Evolutionary conservation across 2,797 vertebrate genomes (phyloP).

Genomic region (Masticophis lateralis): DNA sequence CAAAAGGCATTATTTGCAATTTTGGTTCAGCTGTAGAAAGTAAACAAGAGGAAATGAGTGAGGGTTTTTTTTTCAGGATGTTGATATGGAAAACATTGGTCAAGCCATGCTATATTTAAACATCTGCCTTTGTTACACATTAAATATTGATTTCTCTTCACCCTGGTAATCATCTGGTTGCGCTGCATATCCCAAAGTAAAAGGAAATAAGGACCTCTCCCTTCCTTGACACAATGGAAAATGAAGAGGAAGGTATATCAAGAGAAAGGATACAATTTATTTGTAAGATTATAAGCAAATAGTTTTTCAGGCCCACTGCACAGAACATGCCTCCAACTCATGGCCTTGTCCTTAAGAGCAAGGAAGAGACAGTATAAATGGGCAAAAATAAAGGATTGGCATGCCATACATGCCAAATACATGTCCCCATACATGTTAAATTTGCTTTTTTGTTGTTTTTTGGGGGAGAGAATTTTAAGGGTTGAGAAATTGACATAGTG

Average conservation of each 20-base stretch:
- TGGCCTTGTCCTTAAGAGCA: background rate
- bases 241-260: background rate
- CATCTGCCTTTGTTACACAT: background rate
- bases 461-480: background rate
- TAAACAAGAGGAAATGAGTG: background rate
- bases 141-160: background rate
- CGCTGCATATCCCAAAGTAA: background rate
- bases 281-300: background rate
- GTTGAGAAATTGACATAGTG: background rate
- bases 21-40: background rate
- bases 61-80: background rate
- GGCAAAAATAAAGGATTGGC: background rate
- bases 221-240: background rate
- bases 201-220: background rate
- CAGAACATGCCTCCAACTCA: background rate
- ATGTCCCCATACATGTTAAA: background rate
- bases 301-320: background rate
- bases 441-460: background rate
- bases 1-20: background rate
- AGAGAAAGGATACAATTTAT: background rate
- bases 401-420: background rate
- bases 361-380: background rate
- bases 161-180: background rate
- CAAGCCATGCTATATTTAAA: background rate
- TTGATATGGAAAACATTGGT: conserved; percentile 8